Conservation (phyloP, 1,140 invertebrate species). For the Diachasma alloeum region DNA sequence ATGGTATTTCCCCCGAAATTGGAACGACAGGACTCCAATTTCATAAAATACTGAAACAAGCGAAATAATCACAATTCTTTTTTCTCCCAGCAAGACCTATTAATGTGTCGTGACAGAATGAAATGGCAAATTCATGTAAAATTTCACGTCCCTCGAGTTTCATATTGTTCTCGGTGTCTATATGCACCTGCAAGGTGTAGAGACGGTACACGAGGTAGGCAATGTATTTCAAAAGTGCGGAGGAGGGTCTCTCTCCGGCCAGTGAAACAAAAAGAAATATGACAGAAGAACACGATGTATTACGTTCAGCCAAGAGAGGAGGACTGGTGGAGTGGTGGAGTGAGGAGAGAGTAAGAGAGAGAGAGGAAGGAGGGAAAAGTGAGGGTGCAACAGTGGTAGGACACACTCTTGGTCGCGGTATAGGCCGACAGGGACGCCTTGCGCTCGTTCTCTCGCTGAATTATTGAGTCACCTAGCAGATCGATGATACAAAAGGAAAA, state of each 20-base stretch:
- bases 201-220: neutral
- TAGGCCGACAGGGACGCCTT: slow-evolving; percentile 51
- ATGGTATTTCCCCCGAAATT: too few species aligned
- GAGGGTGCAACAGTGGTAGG: slow-evolving; percentile 3
- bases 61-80: too few species aligned
- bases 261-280: neutral
- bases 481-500: slow-evolving; percentile 65
- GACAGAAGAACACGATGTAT: neutral
- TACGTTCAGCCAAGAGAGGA: neutral
- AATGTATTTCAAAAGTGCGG: too few species aligned
- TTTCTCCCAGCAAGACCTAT: too few species aligned
- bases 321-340: slow-evolving; percentile 32
- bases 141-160: neutral
- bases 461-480: slow-evolving; percentile 62
- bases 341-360: neutral
- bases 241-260: neutral
- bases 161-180: neutral
- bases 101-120: too few species aligned
- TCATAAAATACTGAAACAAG: too few species aligned
- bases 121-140: too few species aligned
- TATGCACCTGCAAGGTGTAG: neutral
- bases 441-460: slow-evolving; percentile 61
- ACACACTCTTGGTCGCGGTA: slow-evolving; percentile 8
- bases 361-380: neutral
- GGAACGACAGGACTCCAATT: too few species aligned